phyloP scores from a whole-genome alignment of 2,113 vertebrate genomes.

The Pyxicephalus adspersus region DNA sequence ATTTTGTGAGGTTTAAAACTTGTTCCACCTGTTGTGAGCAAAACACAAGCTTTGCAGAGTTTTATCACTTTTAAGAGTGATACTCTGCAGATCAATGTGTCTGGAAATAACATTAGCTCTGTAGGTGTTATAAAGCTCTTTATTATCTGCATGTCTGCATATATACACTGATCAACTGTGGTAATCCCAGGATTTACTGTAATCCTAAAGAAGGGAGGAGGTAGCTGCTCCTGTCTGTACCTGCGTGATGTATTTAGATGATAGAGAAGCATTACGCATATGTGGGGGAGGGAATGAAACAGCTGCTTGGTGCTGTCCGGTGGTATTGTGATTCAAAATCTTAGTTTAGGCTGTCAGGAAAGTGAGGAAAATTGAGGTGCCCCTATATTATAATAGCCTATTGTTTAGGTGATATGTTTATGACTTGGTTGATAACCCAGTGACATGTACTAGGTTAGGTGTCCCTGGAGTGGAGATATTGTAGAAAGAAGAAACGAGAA shows the following conservation, averaged over 20 bases:
- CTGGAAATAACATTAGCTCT: constrained; percentile 30
- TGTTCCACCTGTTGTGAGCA: neutral
- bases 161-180: constrained; percentile 22
- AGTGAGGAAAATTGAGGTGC: neutral
- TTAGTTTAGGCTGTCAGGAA: neutral
- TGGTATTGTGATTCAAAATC: neutral
- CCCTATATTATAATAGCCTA: too few relatives aligned
- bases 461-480: too few relatives aligned
- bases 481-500: too few relatives aligned
- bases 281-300: constrained; percentile 2
- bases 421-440: too few relatives aligned
- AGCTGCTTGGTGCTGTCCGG: neutral
- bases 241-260: neutral
- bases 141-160: constrained; percentile 47
- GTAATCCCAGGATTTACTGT: constrained; percentile 43
- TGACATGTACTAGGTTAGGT: too few relatives aligned
- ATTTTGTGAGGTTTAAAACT: neutral
- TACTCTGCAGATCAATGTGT: constrained; percentile 32
- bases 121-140: constrained; percentile 36
- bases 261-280: neutral
- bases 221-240: constrained; percentile 3
- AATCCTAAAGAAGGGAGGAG: constrained; percentile 19
- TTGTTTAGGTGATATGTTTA: too few relatives aligned
- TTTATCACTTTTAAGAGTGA: neutral
- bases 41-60: neutral